Base-by-base conservation (phyloP, 2,113 vertebrate species). In the Orthochromis indermauri region DNA sequence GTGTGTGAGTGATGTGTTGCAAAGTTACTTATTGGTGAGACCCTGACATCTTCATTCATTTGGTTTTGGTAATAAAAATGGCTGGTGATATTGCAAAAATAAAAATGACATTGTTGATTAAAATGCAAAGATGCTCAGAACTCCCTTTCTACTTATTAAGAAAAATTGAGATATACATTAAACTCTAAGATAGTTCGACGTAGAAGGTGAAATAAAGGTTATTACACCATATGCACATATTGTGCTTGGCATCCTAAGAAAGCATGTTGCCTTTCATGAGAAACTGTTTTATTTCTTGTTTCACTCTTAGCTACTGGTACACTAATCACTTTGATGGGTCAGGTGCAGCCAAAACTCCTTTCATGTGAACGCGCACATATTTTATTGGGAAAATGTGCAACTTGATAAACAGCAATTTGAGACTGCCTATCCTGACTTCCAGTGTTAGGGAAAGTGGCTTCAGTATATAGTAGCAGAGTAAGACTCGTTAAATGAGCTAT, bases 361-460 rank as follows among this genome's bases (percentile, higher is more conserved):
- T 53, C 19, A 53, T n/a, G 51, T n/a, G 51, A 53, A 53, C 3
- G 0, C 0, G 3, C 51, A n/a, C 9, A n/a, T 53, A 53, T n/a
- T n/a, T n/a, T 19, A 53, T n/a, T n/a, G 9, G 49, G 8, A 53
- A 53, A 53, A 10, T 53, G 19, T n/a, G 49, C 19, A n/a, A 53
- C 17, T 53, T 53, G 49, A 53, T 53, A 53, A 53, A 10, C 49
- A 53, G 49, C 49, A 5, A 0, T 53, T 19, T 53, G 49, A n/a
- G 49, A 53, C 49, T 53, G 49, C 19, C 19, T 53, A 10, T n/a
- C 19, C 49, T 53, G 49, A 53, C 19, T n/a, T 19, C 49, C 0
- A n/a, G 19, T 53, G 49, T 53, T 53, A 53, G 49, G 19, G 49
- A n/a, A 53, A 53, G 49, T 53, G 0, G 9, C 17, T 53, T n/a